These are phyloP conservation scores for Oligia strigilis DNA, from an alignment of 2,888 invertebrate species.

Conservation along the genomic window DNA sequence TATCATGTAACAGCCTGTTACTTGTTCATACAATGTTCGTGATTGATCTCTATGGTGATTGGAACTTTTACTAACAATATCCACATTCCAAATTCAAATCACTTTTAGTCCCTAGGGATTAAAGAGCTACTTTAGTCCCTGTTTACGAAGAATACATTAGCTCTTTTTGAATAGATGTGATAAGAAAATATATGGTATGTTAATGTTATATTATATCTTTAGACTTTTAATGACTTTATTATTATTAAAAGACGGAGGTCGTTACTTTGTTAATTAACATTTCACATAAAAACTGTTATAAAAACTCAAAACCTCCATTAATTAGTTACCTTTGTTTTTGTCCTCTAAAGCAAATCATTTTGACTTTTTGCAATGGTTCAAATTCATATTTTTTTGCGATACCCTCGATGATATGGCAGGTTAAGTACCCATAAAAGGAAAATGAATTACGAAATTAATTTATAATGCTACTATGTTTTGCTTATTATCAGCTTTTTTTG, in stretches of 20 bases:
- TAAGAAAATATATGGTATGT: neutral
- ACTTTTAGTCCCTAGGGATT: no score
- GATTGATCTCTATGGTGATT: no score
- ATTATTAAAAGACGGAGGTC: constrained; percentile 9
- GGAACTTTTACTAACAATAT: no score
- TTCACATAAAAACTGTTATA: constrained; percentile 1
- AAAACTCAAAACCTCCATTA: neutral
- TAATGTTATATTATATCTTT: neutral
- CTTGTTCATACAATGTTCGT: no score
- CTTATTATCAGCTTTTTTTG: neutral
- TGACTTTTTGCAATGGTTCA: neutral
- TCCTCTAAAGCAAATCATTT: constrained; percentile 14
- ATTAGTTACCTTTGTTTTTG: constrained; percentile 9
- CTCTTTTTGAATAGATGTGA: no score
- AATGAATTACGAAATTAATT: neutral
- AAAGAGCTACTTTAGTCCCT: no score
- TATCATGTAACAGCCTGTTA: no score
- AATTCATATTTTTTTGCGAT: neutral
- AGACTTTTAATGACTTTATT: neutral
- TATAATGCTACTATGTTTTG: neutral
- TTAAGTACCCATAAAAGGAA: neutral
- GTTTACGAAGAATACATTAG: no score
- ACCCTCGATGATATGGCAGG: neutral
- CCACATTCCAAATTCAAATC: no score
- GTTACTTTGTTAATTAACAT: constrained; percentile 5